Evolutionary conservation across 2,888 invertebrate genomes (phyloP).

Genomic region (Anodontia alba): DNA sequence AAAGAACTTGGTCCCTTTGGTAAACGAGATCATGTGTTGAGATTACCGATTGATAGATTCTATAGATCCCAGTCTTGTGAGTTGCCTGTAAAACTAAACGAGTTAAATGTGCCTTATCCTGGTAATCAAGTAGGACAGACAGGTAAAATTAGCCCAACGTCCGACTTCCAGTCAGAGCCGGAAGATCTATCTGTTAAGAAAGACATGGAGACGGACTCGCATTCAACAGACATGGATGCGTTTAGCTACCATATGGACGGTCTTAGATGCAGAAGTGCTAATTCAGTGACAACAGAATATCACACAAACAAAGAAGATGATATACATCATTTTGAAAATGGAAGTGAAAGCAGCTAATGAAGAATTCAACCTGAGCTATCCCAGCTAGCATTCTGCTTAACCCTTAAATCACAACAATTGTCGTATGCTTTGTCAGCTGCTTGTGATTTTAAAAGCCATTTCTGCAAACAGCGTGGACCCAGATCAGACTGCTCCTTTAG

Average conservation of each 20-base stretch:
- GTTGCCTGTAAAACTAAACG: slow-evolving; percentile 20
- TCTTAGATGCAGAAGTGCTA: background rate
- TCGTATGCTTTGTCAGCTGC: no score
- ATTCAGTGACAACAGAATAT: background rate
- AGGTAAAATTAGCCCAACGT: slow-evolving; percentile 26
- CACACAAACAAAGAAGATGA: no score
- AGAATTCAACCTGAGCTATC: no score
- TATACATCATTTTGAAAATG: no score
- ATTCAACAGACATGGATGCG: background rate
- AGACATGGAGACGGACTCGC: background rate
- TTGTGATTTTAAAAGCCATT: no score
- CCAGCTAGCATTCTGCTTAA: no score
- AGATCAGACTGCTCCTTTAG: no score
- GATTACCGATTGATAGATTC: slow-evolving; percentile 5
- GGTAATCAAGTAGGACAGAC: slow-evolving; percentile 22
- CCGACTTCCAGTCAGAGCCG: slow-evolving; percentile 64
- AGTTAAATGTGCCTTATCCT: slow-evolving; percentile 3
- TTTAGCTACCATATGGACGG: background rate
- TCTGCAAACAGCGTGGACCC: no score
- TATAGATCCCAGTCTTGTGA: slow-evolving; percentile 36
- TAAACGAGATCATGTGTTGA: background rate
- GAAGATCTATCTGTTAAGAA: slow-evolving; percentile 70
- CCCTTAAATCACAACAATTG: no score
- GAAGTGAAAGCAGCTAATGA: no score
- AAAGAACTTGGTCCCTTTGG: background rate